Conservation (phyloP, 2,797 vertebrate genomes). For the Lacerta agilis region DNA sequence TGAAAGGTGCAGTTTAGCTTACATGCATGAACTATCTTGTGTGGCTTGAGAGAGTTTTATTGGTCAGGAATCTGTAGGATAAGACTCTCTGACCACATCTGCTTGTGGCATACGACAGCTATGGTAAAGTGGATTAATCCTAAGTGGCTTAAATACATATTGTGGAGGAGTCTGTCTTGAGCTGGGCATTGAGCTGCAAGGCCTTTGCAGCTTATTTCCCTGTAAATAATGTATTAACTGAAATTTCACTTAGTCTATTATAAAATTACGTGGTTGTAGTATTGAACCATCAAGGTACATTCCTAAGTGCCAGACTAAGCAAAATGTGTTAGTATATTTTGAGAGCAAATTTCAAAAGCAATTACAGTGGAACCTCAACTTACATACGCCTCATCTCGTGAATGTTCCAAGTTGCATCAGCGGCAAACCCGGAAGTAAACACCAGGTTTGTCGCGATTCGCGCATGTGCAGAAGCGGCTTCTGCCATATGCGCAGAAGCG, state of each 20-base stretch:
- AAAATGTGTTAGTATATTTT: background rate
- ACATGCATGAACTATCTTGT: background rate
- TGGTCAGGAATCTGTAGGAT: conserved; percentile 5
- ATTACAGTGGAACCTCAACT: too few relatives aligned
- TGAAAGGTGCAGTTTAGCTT: background rate
- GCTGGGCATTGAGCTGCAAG: background rate
- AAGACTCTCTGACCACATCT: conserved; percentile 9
- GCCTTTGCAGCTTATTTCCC: background rate
- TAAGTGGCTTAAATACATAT: conserved; percentile 15
- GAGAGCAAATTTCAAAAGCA: too few relatives aligned
- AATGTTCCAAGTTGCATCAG: too few relatives aligned
- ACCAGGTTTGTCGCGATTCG: too few relatives aligned
- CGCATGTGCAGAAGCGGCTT: too few relatives aligned
- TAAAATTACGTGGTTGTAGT: background rate
- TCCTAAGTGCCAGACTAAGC: background rate
- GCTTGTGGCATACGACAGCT: conserved; percentile 1
- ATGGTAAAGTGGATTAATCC: conserved; percentile 25
- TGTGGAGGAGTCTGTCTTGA: background rate
- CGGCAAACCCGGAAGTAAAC: too few relatives aligned
- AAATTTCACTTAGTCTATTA: background rate
- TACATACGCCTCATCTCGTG: too few relatives aligned
- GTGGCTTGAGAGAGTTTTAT: background rate
- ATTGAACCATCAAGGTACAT: background rate
- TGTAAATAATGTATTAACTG: background rate
- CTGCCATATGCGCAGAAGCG: too few relatives aligned